Evolutionary conservation across 2,797 vertebrate species (phyloP).

Genomic region (Simalia tracyae): DNA sequence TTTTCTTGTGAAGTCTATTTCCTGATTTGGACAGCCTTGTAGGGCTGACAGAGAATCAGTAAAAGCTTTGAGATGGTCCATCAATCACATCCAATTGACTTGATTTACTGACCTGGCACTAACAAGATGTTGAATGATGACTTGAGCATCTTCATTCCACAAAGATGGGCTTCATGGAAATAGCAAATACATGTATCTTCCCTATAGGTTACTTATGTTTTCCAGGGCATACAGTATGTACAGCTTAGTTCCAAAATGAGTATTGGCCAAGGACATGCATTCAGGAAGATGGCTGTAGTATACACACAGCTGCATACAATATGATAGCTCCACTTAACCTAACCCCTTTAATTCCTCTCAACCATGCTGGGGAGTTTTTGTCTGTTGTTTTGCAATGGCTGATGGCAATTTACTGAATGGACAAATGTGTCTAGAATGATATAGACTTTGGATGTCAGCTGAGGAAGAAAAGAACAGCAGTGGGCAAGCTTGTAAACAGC

Average conservation of each 20-base stretch:
- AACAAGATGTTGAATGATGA: not conserved
- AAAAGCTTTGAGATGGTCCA: not conserved
- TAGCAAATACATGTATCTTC: not conserved
- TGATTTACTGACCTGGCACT: not conserved
- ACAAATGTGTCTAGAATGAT: conserved; percentile 1
- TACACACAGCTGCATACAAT: not conserved
- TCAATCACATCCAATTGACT: not conserved
- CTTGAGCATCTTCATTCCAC: not conserved
- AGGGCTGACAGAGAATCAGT: not conserved
- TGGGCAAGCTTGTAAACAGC: not conserved
- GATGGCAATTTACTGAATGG: not conserved
- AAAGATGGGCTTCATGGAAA: not conserved
- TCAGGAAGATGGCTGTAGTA: not conserved
- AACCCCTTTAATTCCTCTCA: not conserved
- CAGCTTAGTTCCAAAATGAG: not conserved
- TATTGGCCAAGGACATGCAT: not conserved
- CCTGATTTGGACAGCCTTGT: not conserved
- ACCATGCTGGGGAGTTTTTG: not conserved
- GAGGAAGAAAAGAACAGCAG: conserved; percentile 13
- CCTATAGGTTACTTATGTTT: not conserved
- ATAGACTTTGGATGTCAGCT: not conserved
- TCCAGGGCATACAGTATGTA: not conserved
- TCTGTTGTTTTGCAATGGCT: not conserved
- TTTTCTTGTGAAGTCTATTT: not conserved
- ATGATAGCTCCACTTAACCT: not conserved